These are phyloP conservation scores for Byasa hedistus DNA, from an alignment of 2,888 invertebrate genomes.

Conservation along the genomic window DNA sequence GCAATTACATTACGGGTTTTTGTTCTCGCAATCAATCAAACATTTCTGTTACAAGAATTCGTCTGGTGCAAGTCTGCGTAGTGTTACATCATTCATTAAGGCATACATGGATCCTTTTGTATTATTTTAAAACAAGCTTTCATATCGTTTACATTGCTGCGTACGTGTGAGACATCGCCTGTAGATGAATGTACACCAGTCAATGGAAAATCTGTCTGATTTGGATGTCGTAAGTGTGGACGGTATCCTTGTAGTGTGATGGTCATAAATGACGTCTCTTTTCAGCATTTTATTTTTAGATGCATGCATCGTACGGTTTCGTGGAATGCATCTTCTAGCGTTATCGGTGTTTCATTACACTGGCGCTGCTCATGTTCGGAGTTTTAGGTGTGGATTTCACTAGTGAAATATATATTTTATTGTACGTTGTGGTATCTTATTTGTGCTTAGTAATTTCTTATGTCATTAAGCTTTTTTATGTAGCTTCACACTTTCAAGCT, in stretches of 20 bases:
- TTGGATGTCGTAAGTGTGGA: constrained; percentile 37
- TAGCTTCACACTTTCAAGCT: too few relatives aligned
- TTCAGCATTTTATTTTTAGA: constrained; percentile 47
- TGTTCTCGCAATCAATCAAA: constrained; percentile 29
- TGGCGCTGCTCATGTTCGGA: constrained; percentile 27
- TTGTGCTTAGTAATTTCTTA: not conserved
- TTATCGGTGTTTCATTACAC: constrained; percentile 30
- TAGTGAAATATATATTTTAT: constrained; percentile 12
- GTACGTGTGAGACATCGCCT: constrained; percentile 36
- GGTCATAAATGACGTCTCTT: constrained; percentile 44
- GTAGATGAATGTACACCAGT: constrained; percentile 41
- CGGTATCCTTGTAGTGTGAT: constrained; percentile 20
- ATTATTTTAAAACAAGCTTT: constrained; percentile 33
- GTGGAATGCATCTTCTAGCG: constrained; percentile 50
- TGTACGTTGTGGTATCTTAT: not conserved
- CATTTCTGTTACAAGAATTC: constrained; percentile 44
- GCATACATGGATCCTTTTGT: constrained; percentile 28
- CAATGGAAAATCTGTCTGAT: constrained; percentile 55
- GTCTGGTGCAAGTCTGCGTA: constrained; percentile 64
- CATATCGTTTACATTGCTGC: constrained; percentile 52
- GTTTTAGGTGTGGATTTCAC: constrained; percentile 9
- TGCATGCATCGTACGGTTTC: constrained; percentile 35
- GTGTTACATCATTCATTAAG: constrained; percentile 67
- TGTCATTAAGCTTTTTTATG: not conserved
- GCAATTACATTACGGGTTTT: constrained; percentile 30